Conservation (phyloP, 2,797 vertebrate species). For the Sebastolobus alascanus region DNA sequence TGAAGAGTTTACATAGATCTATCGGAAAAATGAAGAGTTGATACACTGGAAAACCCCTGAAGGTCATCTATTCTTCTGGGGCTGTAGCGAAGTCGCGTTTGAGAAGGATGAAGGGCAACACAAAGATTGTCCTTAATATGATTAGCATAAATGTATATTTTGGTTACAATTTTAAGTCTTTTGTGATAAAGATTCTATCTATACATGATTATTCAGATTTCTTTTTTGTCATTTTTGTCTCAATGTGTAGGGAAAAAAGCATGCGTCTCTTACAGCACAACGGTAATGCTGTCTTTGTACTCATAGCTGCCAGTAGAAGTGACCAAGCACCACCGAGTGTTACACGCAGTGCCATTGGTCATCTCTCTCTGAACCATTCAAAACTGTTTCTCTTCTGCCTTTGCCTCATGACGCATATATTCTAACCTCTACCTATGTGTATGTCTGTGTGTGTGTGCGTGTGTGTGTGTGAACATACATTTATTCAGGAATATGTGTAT, state of each 20-base stretch:
- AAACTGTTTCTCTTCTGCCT: slow-evolving; percentile 77
- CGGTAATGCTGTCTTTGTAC: slow-evolving; percentile 67
- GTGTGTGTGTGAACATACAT: slow-evolving; percentile 79
- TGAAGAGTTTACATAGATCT: slow-evolving; percentile 76
- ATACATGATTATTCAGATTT: slow-evolving; percentile 35
- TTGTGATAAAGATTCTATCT: slow-evolving; percentile 61
- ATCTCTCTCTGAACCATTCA: slow-evolving; percentile 78
- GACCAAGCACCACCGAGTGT: slow-evolving; percentile 53
- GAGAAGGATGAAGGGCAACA: slow-evolving; percentile 30
- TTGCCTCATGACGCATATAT: slow-evolving; percentile 80
- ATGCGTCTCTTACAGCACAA: slow-evolving; percentile 75
- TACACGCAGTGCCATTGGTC: slow-evolving; percentile 61
- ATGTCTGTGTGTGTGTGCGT: slow-evolving; percentile 70
- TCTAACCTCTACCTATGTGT: slow-evolving; percentile 78
- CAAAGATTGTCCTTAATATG: slow-evolving; percentile 54
- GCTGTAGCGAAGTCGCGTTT: slow-evolving; percentile 29
- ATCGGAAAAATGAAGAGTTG: slow-evolving; percentile 46
- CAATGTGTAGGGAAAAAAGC: slow-evolving; percentile 64
- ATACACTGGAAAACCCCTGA: slow-evolving; percentile 72
- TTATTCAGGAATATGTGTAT: slow-evolving; percentile 83
- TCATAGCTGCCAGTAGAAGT: slow-evolving; percentile 71
- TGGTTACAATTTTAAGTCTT: slow-evolving; percentile 58
- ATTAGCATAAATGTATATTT: slow-evolving; percentile 71
- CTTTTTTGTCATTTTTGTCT: slow-evolving; percentile 50
- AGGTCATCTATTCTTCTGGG: slow-evolving; percentile 20